A percentile compares a stretch with the other conserved stretches of the same genome.
These are phyloP conservation scores for Nothoprocta perdicaria DNA, from an alignment of 2,113 vertebrate species.

Conservation along the genomic window DNA sequence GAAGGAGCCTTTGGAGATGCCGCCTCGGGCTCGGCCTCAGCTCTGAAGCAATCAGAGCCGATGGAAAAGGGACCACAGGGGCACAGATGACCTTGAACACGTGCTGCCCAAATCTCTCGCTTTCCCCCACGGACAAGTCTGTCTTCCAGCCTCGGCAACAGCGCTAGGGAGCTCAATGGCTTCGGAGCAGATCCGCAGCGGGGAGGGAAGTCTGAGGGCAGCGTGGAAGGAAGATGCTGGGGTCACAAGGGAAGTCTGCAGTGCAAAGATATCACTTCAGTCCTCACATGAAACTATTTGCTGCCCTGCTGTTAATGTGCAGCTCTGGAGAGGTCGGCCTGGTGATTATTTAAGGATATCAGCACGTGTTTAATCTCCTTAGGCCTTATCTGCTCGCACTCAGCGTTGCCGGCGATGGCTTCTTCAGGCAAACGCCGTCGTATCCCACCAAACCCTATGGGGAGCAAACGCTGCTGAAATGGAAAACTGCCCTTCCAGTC, in stretches of 20 bases:
- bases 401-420: background rate
- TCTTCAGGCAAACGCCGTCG: background rate
- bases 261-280: background rate
- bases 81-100: background rate
- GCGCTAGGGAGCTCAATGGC: background rate
- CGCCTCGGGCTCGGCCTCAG: background rate
- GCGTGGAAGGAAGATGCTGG: slow-evolving; percentile 22
- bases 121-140: background rate
- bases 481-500: background rate
- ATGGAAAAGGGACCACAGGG: background rate
- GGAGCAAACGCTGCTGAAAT: background rate
- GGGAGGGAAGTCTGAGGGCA: background rate
- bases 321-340: background rate
- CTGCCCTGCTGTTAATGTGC: background rate
- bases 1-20: background rate
- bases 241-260: slow-evolving; percentile 36
- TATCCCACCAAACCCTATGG: background rate
- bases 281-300: background rate
- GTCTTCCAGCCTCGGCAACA: background rate
- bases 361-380: background rate
- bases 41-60: background rate
- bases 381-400: background rate
- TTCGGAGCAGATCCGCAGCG: background rate
- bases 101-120: background rate
- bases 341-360: background rate